phyloP scores from a whole-genome alignment of 2,797 vertebrate genomes.

The Hippocampus kuda region DNA sequence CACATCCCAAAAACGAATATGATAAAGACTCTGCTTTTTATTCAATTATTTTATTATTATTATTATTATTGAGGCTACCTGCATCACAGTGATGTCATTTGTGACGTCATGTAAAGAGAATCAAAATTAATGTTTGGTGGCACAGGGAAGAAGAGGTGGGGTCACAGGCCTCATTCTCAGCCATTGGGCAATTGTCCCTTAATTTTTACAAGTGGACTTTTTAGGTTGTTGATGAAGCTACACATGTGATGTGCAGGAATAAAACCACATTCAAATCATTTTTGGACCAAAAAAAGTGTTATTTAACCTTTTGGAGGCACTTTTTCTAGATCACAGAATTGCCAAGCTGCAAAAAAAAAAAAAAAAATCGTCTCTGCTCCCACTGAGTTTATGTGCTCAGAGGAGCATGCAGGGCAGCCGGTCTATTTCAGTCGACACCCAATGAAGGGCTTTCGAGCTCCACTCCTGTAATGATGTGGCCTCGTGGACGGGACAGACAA shows the following conservation, averaged over 20 bases:
- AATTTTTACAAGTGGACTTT: neutral
- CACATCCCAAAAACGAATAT: neutral
- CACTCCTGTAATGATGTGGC: constrained; percentile 68
- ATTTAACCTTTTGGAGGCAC: neutral
- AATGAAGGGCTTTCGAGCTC: constrained; percentile 53
- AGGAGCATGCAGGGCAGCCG: constrained; percentile 11
- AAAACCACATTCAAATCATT: neutral
- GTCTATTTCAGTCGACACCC: constrained; percentile 54
- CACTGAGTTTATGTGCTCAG: neutral
- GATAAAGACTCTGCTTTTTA: neutral
- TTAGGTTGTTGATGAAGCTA: neutral
- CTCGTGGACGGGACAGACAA: constrained; percentile 50
- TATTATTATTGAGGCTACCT: neutral
- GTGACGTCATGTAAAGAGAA: neutral
- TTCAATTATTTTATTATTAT: neutral
- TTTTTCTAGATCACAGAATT: constrained; percentile 2
- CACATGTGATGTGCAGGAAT: neutral
- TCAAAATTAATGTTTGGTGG: neutral
- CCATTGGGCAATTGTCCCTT: neutral
- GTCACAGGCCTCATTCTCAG: neutral
- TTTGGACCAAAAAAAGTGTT: neutral
- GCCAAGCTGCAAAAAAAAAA: constrained; percentile 39
- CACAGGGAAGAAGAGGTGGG: neutral
- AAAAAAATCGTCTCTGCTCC: constrained; percentile 5
- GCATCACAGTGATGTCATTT: neutral